These are phyloP conservation scores for Napeogenes sylphis DNA, from an alignment of 2,888 invertebrate genomes.

Conservation along the genomic window DNA sequence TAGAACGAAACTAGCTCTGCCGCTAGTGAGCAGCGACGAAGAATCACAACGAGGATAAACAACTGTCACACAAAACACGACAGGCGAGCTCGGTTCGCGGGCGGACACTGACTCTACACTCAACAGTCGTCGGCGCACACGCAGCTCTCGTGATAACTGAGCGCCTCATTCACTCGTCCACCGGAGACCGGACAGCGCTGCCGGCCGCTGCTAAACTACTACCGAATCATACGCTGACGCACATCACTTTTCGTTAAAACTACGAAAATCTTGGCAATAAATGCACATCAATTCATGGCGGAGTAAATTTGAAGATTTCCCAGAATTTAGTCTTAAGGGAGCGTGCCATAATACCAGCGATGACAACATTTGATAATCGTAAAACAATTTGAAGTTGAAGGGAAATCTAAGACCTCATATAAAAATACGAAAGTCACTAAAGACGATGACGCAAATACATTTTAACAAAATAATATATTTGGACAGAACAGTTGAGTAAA, in stretches of 20 bases:
- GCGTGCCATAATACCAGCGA: constrained; percentile 24
- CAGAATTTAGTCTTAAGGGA: constrained; percentile 40
- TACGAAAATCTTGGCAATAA: constrained; percentile 53
- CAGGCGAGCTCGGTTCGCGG: constrained; percentile 53
- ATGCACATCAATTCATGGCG: constrained; percentile 39
- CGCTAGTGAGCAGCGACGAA: constrained; percentile 50
- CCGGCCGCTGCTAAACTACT: constrained; percentile 32
- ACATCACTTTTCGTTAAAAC: constrained; percentile 42
- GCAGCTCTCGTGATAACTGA: constrained; percentile 21
- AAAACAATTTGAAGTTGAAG: neutral
- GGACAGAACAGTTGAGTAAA: neutral
- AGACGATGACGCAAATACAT: constrained; percentile 2
- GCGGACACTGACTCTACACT: constrained; percentile 54
- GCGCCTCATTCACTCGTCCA: constrained; percentile 32
- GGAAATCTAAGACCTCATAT: constrained; percentile 19
- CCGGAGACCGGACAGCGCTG: constrained; percentile 15
- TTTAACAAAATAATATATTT: neutral
- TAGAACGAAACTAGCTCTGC: constrained; percentile 58
- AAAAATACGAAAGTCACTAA: neutral
- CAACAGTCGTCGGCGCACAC: constrained; percentile 24
- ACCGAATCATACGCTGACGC: constrained; percentile 33
- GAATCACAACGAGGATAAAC: constrained; percentile 35
- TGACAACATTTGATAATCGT: constrained; percentile 24
- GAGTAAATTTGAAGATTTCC: constrained; percentile 45
- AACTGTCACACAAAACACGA: constrained; percentile 41